These are phyloP conservation scores for Eurytemora carolleeae DNA, from an alignment of 1,140 invertebrate genomes.

Conservation along the genomic window DNA sequence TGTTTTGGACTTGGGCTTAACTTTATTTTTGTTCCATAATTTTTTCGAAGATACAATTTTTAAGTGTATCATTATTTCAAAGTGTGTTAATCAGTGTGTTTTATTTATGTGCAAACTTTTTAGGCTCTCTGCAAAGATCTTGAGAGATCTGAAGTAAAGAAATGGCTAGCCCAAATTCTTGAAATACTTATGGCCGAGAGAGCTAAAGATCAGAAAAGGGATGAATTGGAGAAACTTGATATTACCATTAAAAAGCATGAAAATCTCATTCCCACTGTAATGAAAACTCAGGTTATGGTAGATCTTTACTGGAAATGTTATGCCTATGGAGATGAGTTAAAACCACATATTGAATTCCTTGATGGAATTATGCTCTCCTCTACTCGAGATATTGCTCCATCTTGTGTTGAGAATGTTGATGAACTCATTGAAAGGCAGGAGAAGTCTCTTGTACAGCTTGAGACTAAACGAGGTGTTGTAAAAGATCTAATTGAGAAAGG, in stretches of 20 bases:
- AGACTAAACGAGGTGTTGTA: constrained; percentile 17
- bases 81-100: too few species aligned
- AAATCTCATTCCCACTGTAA: constrained; percentile 18
- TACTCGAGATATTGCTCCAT: constrained; percentile 20
- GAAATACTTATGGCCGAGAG: constrained; percentile 20
- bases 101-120: background rate
- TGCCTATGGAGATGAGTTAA: constrained; percentile 20
- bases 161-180: constrained; percentile 19
- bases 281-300: constrained; percentile 16
- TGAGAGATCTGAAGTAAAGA: constrained; percentile 20
- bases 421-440: constrained; percentile 21
- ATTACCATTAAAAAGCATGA: constrained; percentile 20
- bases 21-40: too few species aligned
- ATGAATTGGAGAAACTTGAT: constrained; percentile 19
- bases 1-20: too few species aligned
- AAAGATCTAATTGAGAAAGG: constrained; percentile 19
- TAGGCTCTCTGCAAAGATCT: constrained; percentile 21
- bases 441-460: constrained; percentile 18
- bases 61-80: too few species aligned
- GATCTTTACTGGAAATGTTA: constrained; percentile 20
- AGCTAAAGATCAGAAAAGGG: constrained; percentile 19
- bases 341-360: constrained; percentile 19
- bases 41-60: too few species aligned
- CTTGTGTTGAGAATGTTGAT: constrained; percentile 21
- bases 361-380: constrained; percentile 20